phyloP scores from a whole-genome alignment of 2,797 vertebrate genomes.

The Ispidina lecontei region DNA sequence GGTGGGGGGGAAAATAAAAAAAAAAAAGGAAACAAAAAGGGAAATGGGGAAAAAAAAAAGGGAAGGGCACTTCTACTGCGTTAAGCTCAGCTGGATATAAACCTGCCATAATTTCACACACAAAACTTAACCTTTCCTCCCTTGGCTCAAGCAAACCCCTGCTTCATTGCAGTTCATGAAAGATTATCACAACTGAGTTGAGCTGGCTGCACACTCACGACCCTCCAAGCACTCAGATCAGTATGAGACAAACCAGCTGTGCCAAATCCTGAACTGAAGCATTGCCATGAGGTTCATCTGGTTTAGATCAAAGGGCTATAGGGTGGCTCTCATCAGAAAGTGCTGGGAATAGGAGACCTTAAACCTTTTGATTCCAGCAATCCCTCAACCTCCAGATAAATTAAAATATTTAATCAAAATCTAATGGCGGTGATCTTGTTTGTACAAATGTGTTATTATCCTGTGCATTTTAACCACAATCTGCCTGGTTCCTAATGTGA shows the following conservation, averaged over 20 bases:
- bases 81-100: neutral
- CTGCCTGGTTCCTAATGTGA: slow-evolving; percentile 75
- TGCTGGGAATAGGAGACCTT: slow-evolving; percentile 7
- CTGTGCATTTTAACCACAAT: slow-evolving; percentile 69
- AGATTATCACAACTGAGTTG: neutral
- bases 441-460: slow-evolving; percentile 77
- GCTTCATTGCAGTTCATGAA: neutral
- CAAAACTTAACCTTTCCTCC: slow-evolving; percentile 10
- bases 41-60: neutral
- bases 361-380: slow-evolving; percentile 25
- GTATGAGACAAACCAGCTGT: slow-evolving; percentile 37
- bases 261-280: slow-evolving; percentile 31
- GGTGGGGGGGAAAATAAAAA: rapidly evolving
- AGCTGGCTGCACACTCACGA: neutral
- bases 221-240: neutral
- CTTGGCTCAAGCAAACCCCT: neutral
- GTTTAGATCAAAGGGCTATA: slow-evolving; percentile 43
- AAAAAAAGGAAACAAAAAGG: neutral
- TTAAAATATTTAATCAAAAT: slow-evolving; percentile 82
- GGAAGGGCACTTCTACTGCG: neutral
- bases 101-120: neutral
- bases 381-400: slow-evolving; percentile 66
- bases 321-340: neutral
- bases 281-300: slow-evolving; percentile 44
- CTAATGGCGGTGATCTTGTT: slow-evolving; percentile 74